Percentiles rank a stretch among this genome's conserved stretches.
Evolutionary conservation across 2,888 invertebrate genomes (phyloP).

Genomic region (Microctonus aethiopoides): DNA sequence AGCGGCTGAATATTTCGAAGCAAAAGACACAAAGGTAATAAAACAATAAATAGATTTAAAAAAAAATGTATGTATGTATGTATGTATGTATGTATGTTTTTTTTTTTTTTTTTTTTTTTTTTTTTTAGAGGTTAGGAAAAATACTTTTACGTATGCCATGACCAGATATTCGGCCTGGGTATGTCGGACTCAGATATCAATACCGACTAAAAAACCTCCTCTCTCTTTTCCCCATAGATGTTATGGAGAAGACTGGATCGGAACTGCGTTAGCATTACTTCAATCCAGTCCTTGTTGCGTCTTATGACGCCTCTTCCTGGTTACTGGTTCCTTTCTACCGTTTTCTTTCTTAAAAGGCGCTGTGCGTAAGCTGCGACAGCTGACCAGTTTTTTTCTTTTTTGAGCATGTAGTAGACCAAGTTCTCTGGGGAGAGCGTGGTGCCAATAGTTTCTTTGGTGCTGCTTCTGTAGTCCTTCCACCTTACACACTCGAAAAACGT

Average conservation of each 20-base stretch:
- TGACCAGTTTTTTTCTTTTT: neutral
- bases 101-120: too few relatives aligned
- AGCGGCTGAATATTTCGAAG: too few relatives aligned
- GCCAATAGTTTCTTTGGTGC: neutral
- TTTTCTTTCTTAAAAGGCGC: neutral
- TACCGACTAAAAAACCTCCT: neutral
- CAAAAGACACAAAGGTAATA: too few relatives aligned
- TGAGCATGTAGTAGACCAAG: neutral
- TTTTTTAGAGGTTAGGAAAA: too few relatives aligned
- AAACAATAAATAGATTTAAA: too few relatives aligned
- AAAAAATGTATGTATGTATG: too few relatives aligned
- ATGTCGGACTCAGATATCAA: too few relatives aligned
- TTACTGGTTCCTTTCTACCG: neutral
- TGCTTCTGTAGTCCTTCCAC: neutral
- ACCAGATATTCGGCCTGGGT: too few relatives aligned
- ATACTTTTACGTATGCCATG: too few relatives aligned
- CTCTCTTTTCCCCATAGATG: neutral
- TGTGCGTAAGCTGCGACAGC: neutral
- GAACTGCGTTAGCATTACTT: constrained; percentile 3
- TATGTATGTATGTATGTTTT: too few relatives aligned
- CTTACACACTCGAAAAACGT: constrained; percentile 3
- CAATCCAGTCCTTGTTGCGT: neutral
- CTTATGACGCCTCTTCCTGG: neutral
- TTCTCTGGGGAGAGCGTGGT: neutral
- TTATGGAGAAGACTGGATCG: neutral